A percentile compares a stretch with the other conserved stretches of the same genome.
Evolutionary conservation across 1,140 invertebrate species (phyloP).

Genomic region (Trichogramma pretiosum): DNA sequence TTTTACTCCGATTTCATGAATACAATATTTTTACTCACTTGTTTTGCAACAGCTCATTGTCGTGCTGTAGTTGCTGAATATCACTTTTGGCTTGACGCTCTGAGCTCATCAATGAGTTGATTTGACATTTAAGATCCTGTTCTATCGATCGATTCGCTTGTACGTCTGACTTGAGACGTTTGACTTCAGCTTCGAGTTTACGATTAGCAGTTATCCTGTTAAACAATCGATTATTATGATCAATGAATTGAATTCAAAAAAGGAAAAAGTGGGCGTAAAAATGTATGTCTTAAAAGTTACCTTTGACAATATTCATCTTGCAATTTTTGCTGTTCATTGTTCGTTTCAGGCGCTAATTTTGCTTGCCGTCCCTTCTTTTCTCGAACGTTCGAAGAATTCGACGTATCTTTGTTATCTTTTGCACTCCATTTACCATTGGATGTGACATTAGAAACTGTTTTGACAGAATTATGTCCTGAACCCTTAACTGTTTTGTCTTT

Average conservation of each 20-base stretch:
- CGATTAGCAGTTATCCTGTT: constrained; percentile 44
- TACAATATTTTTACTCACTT: too few species aligned
- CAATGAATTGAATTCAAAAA: constrained; percentile 1
- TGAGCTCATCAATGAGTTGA: constrained; percentile 51
- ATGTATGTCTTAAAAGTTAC: constrained; percentile 29
- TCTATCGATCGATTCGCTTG: constrained; percentile 68
- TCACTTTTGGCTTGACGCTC: constrained; percentile 70
- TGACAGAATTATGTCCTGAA: constrained; percentile 34
- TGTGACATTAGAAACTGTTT: constrained; percentile 40
- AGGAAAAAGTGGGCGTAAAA: constrained; percentile 5
- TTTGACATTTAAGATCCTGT: constrained; percentile 74
- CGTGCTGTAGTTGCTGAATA: constrained; percentile 66
- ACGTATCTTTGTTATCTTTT: constrained; percentile 42
- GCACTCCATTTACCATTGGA: constrained; percentile 44
- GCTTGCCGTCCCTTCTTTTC: constrained; percentile 48
- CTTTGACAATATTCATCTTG: constrained; percentile 55
- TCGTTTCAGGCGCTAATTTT: constrained; percentile 46
- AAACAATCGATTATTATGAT: constrained; percentile 17
- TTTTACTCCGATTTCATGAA: too few species aligned
- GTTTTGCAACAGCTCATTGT: constrained; percentile 72
- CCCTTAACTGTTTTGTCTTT: constrained; percentile 47
- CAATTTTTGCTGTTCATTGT: constrained; percentile 49
- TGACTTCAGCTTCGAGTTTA: constrained; percentile 63
- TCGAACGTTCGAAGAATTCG: constrained; percentile 48
- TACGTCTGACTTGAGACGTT: constrained; percentile 71